These are phyloP conservation scores for Syngnathus floridae DNA, from an alignment of 2,113 vertebrate species.

Conservation along the genomic window DNA sequence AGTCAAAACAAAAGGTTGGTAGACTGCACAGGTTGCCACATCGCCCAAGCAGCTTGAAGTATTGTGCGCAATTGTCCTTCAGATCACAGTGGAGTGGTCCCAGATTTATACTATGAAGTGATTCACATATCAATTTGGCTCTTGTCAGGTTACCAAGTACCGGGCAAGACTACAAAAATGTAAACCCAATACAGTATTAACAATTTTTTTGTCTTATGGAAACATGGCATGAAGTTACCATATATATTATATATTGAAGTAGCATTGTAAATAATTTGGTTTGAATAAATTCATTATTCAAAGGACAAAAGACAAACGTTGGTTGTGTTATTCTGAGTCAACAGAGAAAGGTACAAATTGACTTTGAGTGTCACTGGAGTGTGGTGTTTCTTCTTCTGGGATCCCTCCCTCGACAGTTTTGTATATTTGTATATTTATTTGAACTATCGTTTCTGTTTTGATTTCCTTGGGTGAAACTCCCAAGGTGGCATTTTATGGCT, in stretches of 20 bases:
- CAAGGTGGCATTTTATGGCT: too few relatives aligned
- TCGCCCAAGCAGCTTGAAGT: too few relatives aligned
- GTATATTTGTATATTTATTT: too few relatives aligned
- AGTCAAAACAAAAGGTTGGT: too few relatives aligned
- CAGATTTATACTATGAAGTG: too few relatives aligned
- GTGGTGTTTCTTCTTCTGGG: too few relatives aligned
- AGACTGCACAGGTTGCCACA: too few relatives aligned
- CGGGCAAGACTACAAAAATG: constrained; percentile 1
- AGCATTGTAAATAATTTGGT: constrained; percentile 45
- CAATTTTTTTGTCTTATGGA: constrained; percentile 20
- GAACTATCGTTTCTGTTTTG: too few relatives aligned
- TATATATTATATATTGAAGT: constrained; percentile 13
- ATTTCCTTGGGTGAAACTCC: too few relatives aligned
- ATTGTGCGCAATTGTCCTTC: background rate
- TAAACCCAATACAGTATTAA: background rate
- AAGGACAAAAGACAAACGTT: constrained; percentile 67
- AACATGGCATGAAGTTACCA: constrained; percentile 22
- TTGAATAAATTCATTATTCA: constrained; percentile 70
- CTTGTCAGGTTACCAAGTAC: background rate
- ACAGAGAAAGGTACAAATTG: constrained; percentile 74
- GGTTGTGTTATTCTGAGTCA: constrained; percentile 69
- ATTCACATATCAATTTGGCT: too few relatives aligned
- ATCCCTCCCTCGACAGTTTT: too few relatives aligned
- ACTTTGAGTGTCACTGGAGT: constrained; percentile 34
- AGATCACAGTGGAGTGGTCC: too few relatives aligned